phyloP scores from a whole-genome alignment of 2,797 vertebrate genomes.

The Ambastaia sidthimunki region DNA sequence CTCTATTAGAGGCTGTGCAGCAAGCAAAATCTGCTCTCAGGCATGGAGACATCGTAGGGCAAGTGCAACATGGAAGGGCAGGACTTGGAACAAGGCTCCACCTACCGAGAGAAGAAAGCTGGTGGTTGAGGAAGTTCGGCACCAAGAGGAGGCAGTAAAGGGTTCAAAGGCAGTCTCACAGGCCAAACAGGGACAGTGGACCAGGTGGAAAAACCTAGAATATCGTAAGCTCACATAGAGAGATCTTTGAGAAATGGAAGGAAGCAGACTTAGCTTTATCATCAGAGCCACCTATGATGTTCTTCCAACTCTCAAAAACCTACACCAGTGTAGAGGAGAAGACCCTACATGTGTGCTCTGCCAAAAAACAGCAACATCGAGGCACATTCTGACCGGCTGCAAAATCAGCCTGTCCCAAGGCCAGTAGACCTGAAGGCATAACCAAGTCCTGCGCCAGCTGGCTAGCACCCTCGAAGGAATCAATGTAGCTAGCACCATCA shows the following conservation, averaged over 20 bases:
- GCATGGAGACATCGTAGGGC: constrained; percentile 29
- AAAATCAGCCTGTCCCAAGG: constrained; percentile 21
- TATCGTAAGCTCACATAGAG: background rate
- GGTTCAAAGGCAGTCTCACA: background rate
- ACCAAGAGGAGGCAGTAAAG: constrained; percentile 15
- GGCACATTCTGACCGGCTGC: constrained; percentile 7
- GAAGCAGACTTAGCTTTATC: background rate
- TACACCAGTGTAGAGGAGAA: constrained; percentile 17
- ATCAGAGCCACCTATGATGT: background rate
- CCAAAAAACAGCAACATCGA: constrained; percentile 6
- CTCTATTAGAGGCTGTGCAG: constrained; percentile 28
- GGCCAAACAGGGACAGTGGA: constrained; percentile 1
- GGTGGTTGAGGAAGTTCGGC: background rate
- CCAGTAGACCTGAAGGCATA: constrained; percentile 13
- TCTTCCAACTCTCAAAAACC: constrained; percentile 5
- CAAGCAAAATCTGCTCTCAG: constrained; percentile 18
- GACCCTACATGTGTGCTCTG: constrained; percentile 1
- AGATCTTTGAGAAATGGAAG: background rate
- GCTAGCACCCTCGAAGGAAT: constrained; percentile 2
- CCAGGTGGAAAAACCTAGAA: constrained; percentile 9
- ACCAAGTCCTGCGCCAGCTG: constrained; percentile 16
- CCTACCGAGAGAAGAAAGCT: constrained; percentile 5
- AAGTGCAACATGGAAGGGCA: constrained; percentile 22
- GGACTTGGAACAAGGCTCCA: constrained; percentile 9
- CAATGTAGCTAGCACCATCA: background rate